Percentiles rank a stretch among this genome's conserved stretches.
Evolutionary conservation across 2,113 vertebrate species (phyloP).

Genomic region (Tonatia bakeri): DNA sequence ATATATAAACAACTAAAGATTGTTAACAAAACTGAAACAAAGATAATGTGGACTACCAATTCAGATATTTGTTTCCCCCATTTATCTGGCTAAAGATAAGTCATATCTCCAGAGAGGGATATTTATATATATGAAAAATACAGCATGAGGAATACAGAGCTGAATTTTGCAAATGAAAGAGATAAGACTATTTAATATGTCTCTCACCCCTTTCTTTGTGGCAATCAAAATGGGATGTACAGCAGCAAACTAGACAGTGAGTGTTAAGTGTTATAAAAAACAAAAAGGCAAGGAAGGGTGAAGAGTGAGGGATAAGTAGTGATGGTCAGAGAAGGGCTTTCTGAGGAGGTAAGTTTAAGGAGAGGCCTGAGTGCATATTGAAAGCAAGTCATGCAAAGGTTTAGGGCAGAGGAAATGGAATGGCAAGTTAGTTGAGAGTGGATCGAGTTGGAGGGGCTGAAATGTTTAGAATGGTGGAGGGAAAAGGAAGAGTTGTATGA

Average conservation of each 20-base stretch:
- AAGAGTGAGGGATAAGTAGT: background rate
- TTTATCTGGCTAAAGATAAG: constrained; percentile 9
- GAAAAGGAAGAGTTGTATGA: background rate
- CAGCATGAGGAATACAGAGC: background rate
- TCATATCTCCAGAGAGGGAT: background rate
- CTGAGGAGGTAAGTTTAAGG: background rate
- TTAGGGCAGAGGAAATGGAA: background rate
- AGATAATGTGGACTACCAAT: background rate
- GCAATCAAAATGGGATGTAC: background rate
- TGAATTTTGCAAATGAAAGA: background rate
- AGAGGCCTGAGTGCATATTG: background rate
- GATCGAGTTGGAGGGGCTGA: background rate
- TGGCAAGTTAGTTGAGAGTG: background rate
- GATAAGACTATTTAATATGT: background rate
- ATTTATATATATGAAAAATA: background rate
- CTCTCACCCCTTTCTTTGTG: background rate
- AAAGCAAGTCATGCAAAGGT: background rate
- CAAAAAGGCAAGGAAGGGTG: background rate
- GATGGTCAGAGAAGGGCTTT: background rate
- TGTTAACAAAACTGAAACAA: background rate
- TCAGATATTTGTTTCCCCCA: background rate
- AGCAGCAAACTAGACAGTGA: background rate
- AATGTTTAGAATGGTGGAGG: background rate
- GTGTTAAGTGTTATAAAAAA: background rate
- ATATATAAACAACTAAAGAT: background rate